phyloP scores from a whole-genome alignment of 2,113 vertebrate species.

The Ellobius talpinus region DNA sequence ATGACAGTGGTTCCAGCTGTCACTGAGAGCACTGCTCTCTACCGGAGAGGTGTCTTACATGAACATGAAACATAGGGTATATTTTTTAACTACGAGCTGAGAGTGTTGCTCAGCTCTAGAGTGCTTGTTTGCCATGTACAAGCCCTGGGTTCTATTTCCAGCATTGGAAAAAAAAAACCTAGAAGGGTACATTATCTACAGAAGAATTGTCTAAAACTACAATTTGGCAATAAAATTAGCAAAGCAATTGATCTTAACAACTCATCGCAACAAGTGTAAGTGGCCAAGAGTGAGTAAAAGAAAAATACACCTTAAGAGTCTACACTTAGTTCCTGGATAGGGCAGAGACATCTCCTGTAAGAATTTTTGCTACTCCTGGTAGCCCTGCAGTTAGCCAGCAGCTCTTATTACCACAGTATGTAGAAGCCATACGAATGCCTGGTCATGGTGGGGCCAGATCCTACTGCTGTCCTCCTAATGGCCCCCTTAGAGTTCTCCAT shows the following conservation, averaged over 20 bases:
- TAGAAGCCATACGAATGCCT: accelerated
- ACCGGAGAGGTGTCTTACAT: background rate
- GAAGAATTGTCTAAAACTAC: background rate
- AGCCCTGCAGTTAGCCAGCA: no score
- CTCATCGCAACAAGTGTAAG: no score
- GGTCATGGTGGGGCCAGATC: background rate
- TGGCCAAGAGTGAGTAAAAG: background rate
- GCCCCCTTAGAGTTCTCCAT: background rate
- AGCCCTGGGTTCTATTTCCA: no score
- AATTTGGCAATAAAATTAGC: background rate
- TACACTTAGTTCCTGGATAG: background rate
- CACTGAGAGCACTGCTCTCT: no score
- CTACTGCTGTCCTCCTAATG: accelerated
- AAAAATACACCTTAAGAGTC: background rate
- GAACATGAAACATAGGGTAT: background rate
- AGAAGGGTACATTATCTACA: background rate
- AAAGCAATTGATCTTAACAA: background rate
- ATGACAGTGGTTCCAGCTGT: background rate
- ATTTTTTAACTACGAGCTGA: background rate
- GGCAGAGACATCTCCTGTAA: background rate
- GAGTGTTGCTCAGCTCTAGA: no score
- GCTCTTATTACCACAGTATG: background rate
- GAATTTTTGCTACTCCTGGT: background rate
- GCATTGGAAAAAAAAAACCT: no score
- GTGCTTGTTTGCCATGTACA: background rate